Conservation (phyloP, 2,113 vertebrate genomes). For the Indicator indicator region DNA sequence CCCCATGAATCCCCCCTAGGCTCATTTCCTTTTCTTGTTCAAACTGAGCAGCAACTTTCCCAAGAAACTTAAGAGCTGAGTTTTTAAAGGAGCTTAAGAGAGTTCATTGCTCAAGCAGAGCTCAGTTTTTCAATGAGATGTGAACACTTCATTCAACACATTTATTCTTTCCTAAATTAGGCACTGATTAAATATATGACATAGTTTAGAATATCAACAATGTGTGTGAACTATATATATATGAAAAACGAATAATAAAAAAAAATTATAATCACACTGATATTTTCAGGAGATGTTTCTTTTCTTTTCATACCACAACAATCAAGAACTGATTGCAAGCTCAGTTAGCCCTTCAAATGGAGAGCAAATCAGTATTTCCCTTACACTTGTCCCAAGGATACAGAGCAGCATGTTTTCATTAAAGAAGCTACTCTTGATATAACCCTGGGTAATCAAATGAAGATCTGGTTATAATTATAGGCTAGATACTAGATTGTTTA, state of each 20-base stretch:
- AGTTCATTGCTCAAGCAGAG: accelerated
- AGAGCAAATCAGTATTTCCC: constrained; percentile 13
- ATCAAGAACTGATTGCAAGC: background rate
- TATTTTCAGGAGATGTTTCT: background rate
- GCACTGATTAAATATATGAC: background rate
- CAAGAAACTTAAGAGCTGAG: background rate
- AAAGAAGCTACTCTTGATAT: constrained; percentile 42
- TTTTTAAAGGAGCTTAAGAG: background rate
- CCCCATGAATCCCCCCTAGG: constrained; percentile 44
- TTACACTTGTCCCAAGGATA: constrained; percentile 38
- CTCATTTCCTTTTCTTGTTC: constrained; percentile 62
- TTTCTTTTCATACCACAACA: background rate
- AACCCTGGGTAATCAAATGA: constrained; percentile 37
- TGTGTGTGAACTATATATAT: background rate
- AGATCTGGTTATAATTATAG: constrained; percentile 41
- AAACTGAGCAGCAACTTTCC: constrained; percentile 24
- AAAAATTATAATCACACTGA: background rate
- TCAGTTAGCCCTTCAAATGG: background rate
- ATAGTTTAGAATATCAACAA: background rate
- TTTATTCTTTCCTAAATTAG: background rate
- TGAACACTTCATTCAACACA: background rate
- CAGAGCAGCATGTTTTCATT: constrained; percentile 30
- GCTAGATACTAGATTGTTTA: background rate
- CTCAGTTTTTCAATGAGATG: background rate
- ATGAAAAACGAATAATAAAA: background rate